Evolutionary conservation across 2,888 invertebrate genomes (phyloP), one percentile per base, ranked within the genome.

Genomic region (Drosophila testacea): DNA sequence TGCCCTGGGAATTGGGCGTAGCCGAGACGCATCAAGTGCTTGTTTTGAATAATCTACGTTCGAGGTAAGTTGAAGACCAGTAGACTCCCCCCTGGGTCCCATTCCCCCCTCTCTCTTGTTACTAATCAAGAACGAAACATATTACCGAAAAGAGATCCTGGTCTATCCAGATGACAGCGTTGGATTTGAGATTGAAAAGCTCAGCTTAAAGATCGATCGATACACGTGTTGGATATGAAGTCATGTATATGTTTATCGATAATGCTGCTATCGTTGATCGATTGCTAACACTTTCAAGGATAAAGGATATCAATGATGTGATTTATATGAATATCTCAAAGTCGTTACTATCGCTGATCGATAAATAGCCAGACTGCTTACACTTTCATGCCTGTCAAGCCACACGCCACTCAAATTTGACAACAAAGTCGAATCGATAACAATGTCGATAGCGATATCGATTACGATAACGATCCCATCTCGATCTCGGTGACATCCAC

Each of bases 11-110:
- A 93, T 94, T 99, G 89, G 99, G 99, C 60, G 95, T 99, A 47
- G 97, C 99, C 4, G 99, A 99, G 94, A 99, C 99, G 4, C 99
- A 99, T 93, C 99, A 99, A 93, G 98, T 98, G 77, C 94, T 99
- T 52, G 97, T 98, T 59, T 93, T 98, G 87, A 99, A 99, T 93
- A 97, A 98, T 92, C 94, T 99, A 55, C 94, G 98, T 71, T 97
- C 97, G 39, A 92, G 93, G 93, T 93, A 91, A 92, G 91, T 89
- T 83, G 39, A 67, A 71, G 74, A 80, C 72, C 80, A 78, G 54
- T 55, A 69, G 73, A 78, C 44, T n/a, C 55, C 65, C 87, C 88
- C 52, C 69, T 50, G 79, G 74, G 16, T 36, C 65, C 50, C 48
- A 22, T 63, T 69, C 62, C 44, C 73, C 81, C 73, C 79, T 41